Evolutionary conservation across 1,140 invertebrate genomes (phyloP), one percentile per base, ranked within the genome.

Genomic region (Leptopilina clavipes): DNA sequence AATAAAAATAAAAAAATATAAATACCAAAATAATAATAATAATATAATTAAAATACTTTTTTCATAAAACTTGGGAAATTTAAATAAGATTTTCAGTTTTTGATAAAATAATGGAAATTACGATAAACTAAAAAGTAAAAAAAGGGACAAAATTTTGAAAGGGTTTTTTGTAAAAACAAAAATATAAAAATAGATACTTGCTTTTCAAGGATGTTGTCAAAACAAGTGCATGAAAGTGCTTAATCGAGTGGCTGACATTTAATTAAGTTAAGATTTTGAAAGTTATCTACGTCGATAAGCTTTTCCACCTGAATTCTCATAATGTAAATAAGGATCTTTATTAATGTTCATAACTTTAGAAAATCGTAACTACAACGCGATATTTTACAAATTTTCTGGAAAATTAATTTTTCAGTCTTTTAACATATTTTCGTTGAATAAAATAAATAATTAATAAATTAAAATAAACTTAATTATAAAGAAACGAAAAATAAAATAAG

Each of bases 181-280:
- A 31, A 31, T 31, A 31, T 31, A 2, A 19, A 18, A 19, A 8
- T 31, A 65, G 5, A 11, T 65, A 31, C 22, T n/a, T 65, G 22
- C 14, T 65, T 65, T 65, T 65, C 56, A 65, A 65, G 56, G 19
- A 65, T 65, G 11, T 17, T 31, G 25, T 65, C 59, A 65, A 65
- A 14, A 65, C 59, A 31, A 31, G 22, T 65, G 14, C 14, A n/a
- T 8, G 11, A 31, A 65, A 65, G 22, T 65, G 59, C 25, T 65
- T n/a, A 65, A 14, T 31, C 59, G n/a, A 31, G 59, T 31, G 59
- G 19, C 14, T 65, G 59, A 65, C 59, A 65, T 65, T 65, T 65
- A 65, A 65, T 65, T 65, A 65, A 65, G 22, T 25, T n/a, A 65
- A 10, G 5, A 31, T 14, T 65, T 65, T 65, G 11, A 25, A 31